Conservation (phyloP, 2,113 vertebrate species). For the Paracanthobrama guichenoti region DNA sequence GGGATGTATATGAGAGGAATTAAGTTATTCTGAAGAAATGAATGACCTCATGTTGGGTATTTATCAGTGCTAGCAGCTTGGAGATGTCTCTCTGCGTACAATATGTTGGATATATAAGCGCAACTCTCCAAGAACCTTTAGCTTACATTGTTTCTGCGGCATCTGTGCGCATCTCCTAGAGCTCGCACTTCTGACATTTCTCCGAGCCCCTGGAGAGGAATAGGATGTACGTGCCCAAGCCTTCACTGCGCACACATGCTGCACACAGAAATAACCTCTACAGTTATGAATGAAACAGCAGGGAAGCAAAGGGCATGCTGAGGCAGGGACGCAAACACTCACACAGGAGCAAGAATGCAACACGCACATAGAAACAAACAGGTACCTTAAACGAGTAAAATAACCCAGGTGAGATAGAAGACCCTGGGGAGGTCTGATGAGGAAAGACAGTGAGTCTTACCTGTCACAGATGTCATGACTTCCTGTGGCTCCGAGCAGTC, state of each 20-base stretch:
- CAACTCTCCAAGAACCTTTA: slow-evolving; percentile 60
- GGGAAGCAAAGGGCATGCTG: slow-evolving; percentile 48
- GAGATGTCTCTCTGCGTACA: not conserved
- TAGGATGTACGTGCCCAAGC: slow-evolving; percentile 7
- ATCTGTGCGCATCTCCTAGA: slow-evolving; percentile 51
- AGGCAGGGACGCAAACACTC: slow-evolving; percentile 50
- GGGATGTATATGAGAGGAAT: not conserved
- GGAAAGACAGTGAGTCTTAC: slow-evolving; percentile 63
- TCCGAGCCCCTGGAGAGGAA: slow-evolving; percentile 57
- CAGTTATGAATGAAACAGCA: slow-evolving; percentile 37
- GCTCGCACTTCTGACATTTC: slow-evolving; percentile 67
- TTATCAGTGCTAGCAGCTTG: slow-evolving; percentile 29
- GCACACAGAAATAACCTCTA: slow-evolving; percentile 19
- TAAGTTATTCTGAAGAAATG: slow-evolving; percentile 19
- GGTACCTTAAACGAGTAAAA: slow-evolving; percentile 35
- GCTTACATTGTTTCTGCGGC: slow-evolving; percentile 50
- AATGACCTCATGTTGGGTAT: not conserved
- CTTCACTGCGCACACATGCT: slow-evolving; percentile 1
- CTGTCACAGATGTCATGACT: slow-evolving; percentile 79
- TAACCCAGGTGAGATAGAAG: not conserved
- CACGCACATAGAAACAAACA: slow-evolving; percentile 23
- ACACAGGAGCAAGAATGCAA: slow-evolving; percentile 48
- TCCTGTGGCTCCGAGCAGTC: slow-evolving; percentile 75
- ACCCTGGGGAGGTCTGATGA: not conserved
- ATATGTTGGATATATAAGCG: slow-evolving; percentile 43